Conservation (phyloP, 92 coral and sea anemone genomes). For the Umimayanthus chanpuru region DNA sequence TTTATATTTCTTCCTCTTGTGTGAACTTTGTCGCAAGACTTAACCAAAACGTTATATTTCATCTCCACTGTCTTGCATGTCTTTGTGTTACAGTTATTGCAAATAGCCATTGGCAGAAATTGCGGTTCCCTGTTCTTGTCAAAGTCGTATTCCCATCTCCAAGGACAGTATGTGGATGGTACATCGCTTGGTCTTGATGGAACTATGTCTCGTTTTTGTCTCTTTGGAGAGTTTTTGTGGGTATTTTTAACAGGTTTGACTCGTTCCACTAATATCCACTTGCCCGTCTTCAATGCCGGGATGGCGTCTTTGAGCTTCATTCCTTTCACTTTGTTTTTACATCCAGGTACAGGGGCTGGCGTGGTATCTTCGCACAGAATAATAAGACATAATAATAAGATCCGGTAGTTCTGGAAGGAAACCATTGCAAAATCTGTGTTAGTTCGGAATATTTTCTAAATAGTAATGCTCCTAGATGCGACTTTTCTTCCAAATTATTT, state of each 20-base stretch:
- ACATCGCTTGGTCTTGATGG: slow-evolving; percentile 34
- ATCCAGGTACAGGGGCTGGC: slow-evolving; percentile 15
- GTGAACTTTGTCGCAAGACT: slow-evolving; percentile 22
- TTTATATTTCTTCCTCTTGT: not conserved
- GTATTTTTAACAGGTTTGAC: not conserved
- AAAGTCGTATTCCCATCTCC: slow-evolving; percentile 48
- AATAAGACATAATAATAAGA: not conserved
- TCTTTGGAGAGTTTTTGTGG: not conserved
- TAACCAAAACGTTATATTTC: slow-evolving; percentile 15
- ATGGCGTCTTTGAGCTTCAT: not conserved
- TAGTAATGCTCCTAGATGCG: not conserved
- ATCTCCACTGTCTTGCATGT: slow-evolving; percentile 12
- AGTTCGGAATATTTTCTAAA: not conserved
- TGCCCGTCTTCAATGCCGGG: slow-evolving; percentile 9
- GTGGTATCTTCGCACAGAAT: not conserved
- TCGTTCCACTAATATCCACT: slow-evolving; percentile 20
- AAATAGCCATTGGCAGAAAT: slow-evolving; percentile 24
- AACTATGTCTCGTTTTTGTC: not conserved
- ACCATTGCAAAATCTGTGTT: not conserved
- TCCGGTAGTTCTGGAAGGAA: slow-evolving; percentile 9
- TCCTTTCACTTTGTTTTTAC: slow-evolving; percentile 2
- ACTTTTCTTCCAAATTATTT: not conserved
- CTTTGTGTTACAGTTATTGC: slow-evolving; percentile 15
- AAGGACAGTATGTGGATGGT: slow-evolving; percentile 29
- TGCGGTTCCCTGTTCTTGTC: slow-evolving; percentile 38